A percentile compares a stretch with the other conserved stretches of the same genome.
Conservation (phyloP, 2,797 vertebrate species). For the Scarus forsteni region DNA sequence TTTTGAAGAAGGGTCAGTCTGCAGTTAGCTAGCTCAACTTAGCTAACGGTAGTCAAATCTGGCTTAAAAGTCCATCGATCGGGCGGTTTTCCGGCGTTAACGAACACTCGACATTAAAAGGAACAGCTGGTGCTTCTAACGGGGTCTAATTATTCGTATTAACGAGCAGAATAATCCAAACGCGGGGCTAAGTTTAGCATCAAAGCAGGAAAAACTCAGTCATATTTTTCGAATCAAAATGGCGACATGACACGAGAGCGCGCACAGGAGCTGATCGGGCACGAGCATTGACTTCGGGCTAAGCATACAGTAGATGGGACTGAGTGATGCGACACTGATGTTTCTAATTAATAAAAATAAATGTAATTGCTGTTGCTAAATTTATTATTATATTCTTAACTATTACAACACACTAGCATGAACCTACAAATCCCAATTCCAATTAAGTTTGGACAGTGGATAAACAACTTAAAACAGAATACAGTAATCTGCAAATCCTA, state of each 20-base stretch:
- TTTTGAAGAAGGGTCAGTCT: constrained; percentile 79
- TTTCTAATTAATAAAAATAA: neutral
- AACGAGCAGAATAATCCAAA: constrained; percentile 53
- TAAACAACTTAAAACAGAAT: too few relatives aligned
- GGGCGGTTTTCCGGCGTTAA: constrained; percentile 15
- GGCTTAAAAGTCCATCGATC: constrained; percentile 43
- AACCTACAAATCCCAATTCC: too few relatives aligned
- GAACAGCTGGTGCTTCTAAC: constrained; percentile 14
- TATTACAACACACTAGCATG: too few relatives aligned
- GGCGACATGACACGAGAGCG: constrained; percentile 83
- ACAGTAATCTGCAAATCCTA: too few relatives aligned
- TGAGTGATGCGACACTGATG: constrained; percentile 1
- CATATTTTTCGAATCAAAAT: constrained; percentile 90
- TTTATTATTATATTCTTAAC: too few relatives aligned
- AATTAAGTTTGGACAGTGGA: too few relatives aligned
- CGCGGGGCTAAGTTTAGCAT: constrained; percentile 75
- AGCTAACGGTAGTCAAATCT: constrained; percentile 67
- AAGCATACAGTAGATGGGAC: constrained; percentile 15
- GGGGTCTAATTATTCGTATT: constrained; percentile 39
- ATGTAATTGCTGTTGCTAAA: neutral
- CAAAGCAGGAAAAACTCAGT: constrained; percentile 84
- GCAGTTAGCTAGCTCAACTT: constrained; percentile 73
- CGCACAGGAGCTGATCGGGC: constrained; percentile 55
- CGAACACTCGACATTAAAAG: neutral
- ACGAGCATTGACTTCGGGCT: constrained; percentile 59